Conservation (phyloP, 2,113 vertebrate genomes). For the Cheilinus undulatus region DNA sequence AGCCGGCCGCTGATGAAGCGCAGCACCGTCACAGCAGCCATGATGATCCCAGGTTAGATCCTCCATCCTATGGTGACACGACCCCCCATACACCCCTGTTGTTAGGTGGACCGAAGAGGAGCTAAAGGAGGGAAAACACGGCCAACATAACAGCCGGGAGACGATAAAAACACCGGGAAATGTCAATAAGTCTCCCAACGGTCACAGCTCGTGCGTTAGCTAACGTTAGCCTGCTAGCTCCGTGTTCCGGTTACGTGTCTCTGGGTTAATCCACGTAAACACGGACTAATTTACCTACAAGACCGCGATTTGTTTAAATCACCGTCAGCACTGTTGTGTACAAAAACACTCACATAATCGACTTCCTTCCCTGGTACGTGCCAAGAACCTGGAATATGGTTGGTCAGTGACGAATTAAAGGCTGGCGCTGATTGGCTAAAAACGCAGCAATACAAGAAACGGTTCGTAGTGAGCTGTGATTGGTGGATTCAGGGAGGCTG, state of each 20-base stretch:
- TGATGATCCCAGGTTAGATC: constrained; percentile 62
- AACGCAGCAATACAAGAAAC: constrained; percentile 41
- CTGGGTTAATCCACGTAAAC: neutral
- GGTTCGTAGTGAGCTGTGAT: constrained; percentile 69
- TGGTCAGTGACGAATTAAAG: constrained; percentile 43
- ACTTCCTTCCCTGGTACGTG: constrained; percentile 62
- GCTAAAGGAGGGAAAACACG: neutral
- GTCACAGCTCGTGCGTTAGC: neutral
- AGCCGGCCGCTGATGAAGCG: constrained; percentile 84
- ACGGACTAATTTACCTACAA: too few relatives aligned
- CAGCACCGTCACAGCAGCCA: constrained; percentile 83
- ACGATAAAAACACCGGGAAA: neutral
- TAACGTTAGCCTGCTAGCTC: neutral
- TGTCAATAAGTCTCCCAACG: neutral
- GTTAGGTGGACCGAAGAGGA: constrained; percentile 14
- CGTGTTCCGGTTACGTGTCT: neutral
- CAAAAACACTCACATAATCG: constrained; percentile 42
- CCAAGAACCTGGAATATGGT: constrained; percentile 51
- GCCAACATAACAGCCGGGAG: constrained; percentile 9
- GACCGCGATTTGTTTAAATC: neutral
- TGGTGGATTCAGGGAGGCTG: neutral
- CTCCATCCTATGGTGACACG: constrained; percentile 49
- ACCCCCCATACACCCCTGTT: constrained; percentile 51
- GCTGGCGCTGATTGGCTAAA: constrained; percentile 57
- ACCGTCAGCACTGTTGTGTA: constrained; percentile 5